Percentiles rank a stretch among this genome's conserved stretches.
Conservation (phyloP, 2,113 vertebrate genomes). For the Grantiella picta region DNA sequence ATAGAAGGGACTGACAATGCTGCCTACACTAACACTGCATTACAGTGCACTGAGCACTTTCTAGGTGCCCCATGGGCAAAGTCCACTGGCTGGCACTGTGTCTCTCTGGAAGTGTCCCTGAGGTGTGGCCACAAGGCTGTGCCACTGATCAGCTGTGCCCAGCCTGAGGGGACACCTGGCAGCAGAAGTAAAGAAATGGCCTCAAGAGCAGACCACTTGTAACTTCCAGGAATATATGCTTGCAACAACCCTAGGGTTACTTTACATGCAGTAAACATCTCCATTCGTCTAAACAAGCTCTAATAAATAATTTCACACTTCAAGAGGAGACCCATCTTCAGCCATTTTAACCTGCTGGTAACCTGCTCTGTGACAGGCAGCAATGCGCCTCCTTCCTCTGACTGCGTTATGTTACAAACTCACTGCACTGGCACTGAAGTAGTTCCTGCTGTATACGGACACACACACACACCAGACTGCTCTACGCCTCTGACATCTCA, state of each 20-base stretch:
- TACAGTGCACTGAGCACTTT: neutral
- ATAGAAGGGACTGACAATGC: neutral
- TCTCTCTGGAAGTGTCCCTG: neutral
- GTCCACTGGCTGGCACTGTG: neutral
- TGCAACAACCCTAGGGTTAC: neutral
- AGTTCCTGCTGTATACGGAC: neutral
- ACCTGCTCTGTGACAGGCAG: neutral
- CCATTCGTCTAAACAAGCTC: neutral
- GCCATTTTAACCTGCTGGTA: neutral
- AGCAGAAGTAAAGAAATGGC: neutral
- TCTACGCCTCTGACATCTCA: neutral
- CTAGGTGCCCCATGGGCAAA: neutral
- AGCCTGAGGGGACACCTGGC: neutral
- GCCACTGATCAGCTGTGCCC: neutral
- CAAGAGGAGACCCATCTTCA: neutral
- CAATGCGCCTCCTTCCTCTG: neutral
- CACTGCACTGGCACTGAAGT: neutral
- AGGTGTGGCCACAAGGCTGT: neutral
- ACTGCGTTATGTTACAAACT: neutral
- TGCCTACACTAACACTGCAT: no score
- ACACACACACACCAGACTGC: neutral
- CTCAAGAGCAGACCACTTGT: neutral
- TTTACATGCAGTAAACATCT: neutral
- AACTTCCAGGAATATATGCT: neutral
- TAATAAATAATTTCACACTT: neutral